Percentiles rank a stretch among this genome's conserved stretches.
Conservation (phyloP, 2,888 invertebrate genomes). For the Allophyes oxyacanthae region DNA sequence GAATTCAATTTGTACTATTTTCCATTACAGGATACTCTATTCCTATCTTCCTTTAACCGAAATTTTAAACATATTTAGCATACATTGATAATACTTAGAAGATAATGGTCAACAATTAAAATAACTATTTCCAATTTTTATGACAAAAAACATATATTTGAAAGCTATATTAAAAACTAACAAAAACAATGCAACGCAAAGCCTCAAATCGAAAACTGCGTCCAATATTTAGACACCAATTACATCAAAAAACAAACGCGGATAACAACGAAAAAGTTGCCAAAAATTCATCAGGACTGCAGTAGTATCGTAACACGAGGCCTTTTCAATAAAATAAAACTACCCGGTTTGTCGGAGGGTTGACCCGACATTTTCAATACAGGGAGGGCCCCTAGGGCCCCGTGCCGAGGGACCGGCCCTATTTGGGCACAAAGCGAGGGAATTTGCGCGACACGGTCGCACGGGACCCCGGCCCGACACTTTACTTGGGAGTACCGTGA, state of each 20-base stretch:
- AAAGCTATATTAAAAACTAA: too few species aligned
- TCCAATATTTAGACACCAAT: conserved; percentile 35
- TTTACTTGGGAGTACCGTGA: conserved; percentile 45
- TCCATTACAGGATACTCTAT: too few species aligned
- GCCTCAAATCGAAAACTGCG: conserved; percentile 25
- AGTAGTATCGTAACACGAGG: conserved; percentile 49
- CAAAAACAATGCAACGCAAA: conserved; percentile 1
- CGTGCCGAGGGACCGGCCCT: conserved; percentile 54
- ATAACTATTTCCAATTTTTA: too few species aligned
- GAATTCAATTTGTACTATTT: too few species aligned
- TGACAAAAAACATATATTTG: too few species aligned
- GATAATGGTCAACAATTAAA: too few species aligned
- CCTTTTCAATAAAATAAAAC: conserved; percentile 68
- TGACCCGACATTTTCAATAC: conserved; percentile 64
- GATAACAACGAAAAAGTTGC: conserved; percentile 38
- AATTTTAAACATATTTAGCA: too few species aligned
- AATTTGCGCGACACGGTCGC: conserved; percentile 57
- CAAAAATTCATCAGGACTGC: conserved; percentile 44
- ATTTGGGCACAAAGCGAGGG: conserved; percentile 58
- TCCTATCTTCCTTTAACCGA: too few species aligned
- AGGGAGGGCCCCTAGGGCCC: conserved; percentile 53
- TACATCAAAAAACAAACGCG: conserved; percentile 29
- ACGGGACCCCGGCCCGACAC: conserved; percentile 48
- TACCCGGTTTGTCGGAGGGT: conserved; percentile 55
- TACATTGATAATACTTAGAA: too few species aligned